These are phyloP conservation scores for Melinopterus prodromus DNA, from an alignment of 2,888 invertebrate genomes.

Conservation along the genomic window DNA sequence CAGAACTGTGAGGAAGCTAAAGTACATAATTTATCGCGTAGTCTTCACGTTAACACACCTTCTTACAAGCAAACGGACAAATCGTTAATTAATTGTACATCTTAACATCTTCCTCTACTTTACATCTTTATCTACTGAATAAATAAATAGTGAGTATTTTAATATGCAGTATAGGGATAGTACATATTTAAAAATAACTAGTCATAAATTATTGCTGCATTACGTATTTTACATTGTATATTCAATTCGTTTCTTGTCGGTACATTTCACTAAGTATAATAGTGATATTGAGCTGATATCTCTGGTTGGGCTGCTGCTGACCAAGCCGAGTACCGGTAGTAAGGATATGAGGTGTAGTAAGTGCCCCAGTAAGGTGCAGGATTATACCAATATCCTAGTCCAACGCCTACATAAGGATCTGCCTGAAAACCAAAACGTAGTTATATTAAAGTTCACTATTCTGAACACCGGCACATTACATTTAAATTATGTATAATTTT, in stretches of 20 bases:
- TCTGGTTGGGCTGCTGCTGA: neutral
- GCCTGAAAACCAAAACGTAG: slow-evolving; percentile 9
- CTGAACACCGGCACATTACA: too few species aligned
- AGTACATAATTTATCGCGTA: neutral
- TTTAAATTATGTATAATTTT: too few species aligned
- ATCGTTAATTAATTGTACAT: neutral
- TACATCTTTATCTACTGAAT: neutral
- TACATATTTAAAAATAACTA: neutral
- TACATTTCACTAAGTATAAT: neutral
- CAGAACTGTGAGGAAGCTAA: neutral
- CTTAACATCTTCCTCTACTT: neutral
- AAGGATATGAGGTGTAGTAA: neutral
- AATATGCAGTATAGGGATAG: neutral
- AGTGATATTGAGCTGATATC: neutral
- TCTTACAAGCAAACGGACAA: neutral
- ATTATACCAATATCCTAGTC: neutral
- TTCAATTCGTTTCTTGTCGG: neutral
- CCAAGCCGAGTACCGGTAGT: neutral
- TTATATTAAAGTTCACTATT: too few species aligned
- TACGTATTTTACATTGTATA: neutral
- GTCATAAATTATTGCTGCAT: neutral
- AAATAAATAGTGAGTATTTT: neutral
- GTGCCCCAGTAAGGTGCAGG: slow-evolving; percentile 7
- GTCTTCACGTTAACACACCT: neutral
- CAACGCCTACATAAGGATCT: neutral